phyloP scores from a whole-genome alignment of 2,888 invertebrate species.

The Ormyrus thymus region DNA sequence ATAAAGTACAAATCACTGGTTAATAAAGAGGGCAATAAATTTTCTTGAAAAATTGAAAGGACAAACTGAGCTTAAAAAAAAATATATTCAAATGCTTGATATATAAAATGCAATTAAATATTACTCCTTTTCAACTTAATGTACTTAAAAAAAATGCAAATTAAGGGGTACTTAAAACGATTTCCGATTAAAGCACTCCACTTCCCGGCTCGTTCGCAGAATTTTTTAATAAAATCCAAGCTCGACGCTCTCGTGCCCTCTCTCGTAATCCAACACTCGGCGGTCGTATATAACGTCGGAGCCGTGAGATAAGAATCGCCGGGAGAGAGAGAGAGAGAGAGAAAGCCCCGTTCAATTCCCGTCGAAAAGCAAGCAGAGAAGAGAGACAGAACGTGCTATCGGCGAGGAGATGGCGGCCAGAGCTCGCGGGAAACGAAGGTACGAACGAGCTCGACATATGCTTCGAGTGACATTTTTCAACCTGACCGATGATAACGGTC shows the following conservation, averaged over 20 bases:
- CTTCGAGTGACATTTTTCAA: constrained; percentile 41
- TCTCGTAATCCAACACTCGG: constrained; percentile 10
- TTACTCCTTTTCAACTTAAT: no score
- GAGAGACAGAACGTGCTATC: constrained; percentile 22
- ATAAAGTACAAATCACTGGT: no score
- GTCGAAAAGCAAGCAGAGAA: background rate
- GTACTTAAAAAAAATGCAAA: no score
- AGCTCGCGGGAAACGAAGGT: constrained; percentile 7
- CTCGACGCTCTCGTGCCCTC: background rate
- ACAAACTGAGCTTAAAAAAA: no score
- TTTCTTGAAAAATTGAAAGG: no score
- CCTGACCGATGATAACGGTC: constrained; percentile 39
- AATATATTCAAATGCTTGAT: no score
- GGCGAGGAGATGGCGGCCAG: background rate
- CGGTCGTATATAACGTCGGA: constrained; percentile 4
- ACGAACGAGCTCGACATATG: constrained; percentile 28
- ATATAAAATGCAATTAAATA: no score
- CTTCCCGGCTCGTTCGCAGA: background rate
- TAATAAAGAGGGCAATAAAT: no score
- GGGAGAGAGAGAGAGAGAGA: constrained; percentile 7
- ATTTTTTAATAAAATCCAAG: constrained; percentile 37
- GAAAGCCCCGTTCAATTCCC: no score
- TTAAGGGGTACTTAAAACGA: no score
- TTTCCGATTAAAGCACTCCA: no score
- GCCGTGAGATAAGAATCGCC: constrained; percentile 21